Percentiles rank a stretch among this genome's conserved stretches.
Evolutionary conservation across 2,797 vertebrate species (phyloP).

Genomic region (Streptopelia turtur): DNA sequence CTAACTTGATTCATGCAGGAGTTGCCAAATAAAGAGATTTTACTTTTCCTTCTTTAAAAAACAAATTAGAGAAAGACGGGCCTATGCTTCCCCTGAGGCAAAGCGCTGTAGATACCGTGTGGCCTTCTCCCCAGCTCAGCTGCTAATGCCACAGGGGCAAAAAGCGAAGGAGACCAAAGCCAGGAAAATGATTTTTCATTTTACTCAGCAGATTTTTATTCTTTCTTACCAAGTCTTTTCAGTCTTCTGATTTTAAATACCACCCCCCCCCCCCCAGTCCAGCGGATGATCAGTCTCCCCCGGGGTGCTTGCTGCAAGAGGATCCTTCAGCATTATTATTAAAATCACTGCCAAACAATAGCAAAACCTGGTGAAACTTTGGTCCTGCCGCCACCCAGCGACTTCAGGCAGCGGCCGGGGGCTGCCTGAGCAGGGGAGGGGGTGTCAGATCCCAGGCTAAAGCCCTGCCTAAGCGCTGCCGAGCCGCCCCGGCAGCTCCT

Average conservation of each 20-base stretch:
- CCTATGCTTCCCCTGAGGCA: not conserved
- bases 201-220: not conserved
- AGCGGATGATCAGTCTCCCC: not conserved
- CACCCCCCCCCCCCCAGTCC: not conserved
- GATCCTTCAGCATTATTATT: slow-evolving; percentile 21
- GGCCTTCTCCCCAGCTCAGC: not conserved
- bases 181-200: not conserved
- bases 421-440: not conserved
- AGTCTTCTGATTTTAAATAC: not conserved
- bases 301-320: not conserved
- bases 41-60: not conserved
- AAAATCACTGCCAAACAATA: slow-evolving; percentile 5
- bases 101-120: accelerated
- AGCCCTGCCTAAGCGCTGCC: not conserved
- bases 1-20: not conserved
- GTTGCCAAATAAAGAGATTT: not conserved
- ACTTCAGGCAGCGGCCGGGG: not conserved
- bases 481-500: not conserved
- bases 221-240: not conserved
- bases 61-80: not conserved
- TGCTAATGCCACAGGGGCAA: not conserved
- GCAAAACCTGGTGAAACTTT: not conserved
- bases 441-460: not conserved
- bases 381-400: not conserved
- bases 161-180: not conserved